A percentile compares a stretch with the other conserved stretches of the same genome.
phyloP scores from a whole-genome alignment of 2,797 vertebrate genomes.

The Anguilla megastoma region DNA sequence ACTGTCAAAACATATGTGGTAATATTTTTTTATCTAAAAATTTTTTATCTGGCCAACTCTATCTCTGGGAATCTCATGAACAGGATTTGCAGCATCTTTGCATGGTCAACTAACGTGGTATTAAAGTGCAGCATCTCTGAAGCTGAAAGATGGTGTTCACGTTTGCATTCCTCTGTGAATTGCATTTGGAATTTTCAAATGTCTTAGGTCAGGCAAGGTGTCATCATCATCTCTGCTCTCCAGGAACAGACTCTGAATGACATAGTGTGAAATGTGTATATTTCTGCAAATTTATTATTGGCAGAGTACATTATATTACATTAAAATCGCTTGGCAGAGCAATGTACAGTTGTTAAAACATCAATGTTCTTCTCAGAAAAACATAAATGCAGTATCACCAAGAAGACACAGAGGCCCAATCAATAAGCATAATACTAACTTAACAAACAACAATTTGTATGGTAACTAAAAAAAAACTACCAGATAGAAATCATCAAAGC shows the following conservation, averaged over 20 bases:
- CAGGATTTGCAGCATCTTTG: background rate
- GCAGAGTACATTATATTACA: no score
- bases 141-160: background rate
- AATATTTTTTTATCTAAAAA: no score
- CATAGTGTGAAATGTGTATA: background rate
- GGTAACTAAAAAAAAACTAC: no score
- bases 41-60: conserved; percentile 28
- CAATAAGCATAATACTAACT: no score
- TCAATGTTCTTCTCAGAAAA: no score
- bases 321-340: no score
- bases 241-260: background rate
- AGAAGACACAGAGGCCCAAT: no score
- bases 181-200: background rate
- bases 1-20: no score
- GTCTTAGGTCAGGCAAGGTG: background rate
- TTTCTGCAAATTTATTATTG: background rate
- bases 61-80: conserved; percentile 26
- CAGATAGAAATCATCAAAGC: no score
- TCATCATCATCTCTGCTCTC: background rate
- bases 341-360: no score
- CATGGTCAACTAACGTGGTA: background rate
- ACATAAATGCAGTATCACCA: no score
- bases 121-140: background rate
- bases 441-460: no score
- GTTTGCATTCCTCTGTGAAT: background rate